Conservation (phyloP, 2,113 vertebrate genomes). For the Chitala chitala region DNA sequence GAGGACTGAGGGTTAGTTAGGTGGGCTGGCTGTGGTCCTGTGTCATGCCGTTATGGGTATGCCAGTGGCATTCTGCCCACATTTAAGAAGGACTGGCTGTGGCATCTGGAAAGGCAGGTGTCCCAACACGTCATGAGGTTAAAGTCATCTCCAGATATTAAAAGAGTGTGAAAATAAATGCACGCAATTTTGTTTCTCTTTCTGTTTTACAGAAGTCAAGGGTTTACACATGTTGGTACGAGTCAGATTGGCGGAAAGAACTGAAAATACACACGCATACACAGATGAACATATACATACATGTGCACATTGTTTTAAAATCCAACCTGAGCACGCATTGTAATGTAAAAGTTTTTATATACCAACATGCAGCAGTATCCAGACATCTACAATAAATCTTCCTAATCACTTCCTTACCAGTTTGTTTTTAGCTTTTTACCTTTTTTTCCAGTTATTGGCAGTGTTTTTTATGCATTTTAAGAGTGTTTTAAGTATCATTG, state of each 20-base stretch:
- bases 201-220: slow-evolving; percentile 1
- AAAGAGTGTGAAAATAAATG: no score
- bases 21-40: slow-evolving; percentile 9
- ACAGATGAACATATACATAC: background rate
- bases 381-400: no score
- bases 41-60: background rate
- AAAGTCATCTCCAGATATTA: no score
- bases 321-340: no score
- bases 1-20: slow-evolving; percentile 12
- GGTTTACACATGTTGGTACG: slow-evolving; percentile 15
- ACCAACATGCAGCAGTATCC: background rate
- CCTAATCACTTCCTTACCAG: background rate
- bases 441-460: no score
- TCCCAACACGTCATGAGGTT: no score
- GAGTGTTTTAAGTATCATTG: background rate
- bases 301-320: background rate
- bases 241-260: slow-evolving; percentile 17
- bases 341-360: no score
- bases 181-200: background rate
- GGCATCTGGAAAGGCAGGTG: background rate
- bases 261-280: background rate
- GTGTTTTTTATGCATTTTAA: no score
- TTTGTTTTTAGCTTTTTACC: background rate
- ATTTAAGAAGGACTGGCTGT: background rate
- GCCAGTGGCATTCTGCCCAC: slow-evolving; percentile 1